Conservation (phyloP, 2,797 vertebrate species). For the Paedocypris micromegethes region DNA sequence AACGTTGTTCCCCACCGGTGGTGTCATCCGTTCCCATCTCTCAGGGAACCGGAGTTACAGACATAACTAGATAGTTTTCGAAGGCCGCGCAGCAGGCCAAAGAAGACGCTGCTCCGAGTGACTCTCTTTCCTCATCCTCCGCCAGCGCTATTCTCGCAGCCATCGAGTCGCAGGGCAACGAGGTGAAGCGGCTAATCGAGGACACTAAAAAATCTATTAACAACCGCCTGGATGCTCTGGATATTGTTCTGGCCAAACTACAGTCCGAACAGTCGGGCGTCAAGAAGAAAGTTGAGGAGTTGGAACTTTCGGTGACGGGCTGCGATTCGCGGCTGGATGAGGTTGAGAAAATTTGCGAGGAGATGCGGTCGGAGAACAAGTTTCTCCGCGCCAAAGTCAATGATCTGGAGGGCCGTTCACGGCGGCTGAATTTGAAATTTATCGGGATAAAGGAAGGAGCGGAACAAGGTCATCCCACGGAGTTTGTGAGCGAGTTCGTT, state of each 20-base stretch:
- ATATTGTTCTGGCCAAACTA: too few species aligned
- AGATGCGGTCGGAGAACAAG: not conserved
- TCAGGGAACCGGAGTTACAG: too few species aligned
- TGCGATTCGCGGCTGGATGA: not conserved
- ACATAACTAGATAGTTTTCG: too few species aligned
- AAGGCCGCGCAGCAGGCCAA: too few species aligned
- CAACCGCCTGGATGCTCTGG: not conserved
- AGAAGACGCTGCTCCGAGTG: too few species aligned
- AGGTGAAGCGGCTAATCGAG: not conserved
- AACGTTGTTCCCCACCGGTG: too few species aligned
- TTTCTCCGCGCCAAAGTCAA: not conserved
- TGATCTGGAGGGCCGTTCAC: not conserved
- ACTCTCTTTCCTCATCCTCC: not conserved
- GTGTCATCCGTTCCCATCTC: too few species aligned
- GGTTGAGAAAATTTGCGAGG: not conserved
- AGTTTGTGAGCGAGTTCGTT: not conserved
- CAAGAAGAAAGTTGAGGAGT: slow-evolving; percentile 3
- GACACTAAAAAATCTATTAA: not conserved
- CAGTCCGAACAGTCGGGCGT: too few species aligned
- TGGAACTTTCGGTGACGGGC: not conserved
- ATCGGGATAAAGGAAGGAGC: slow-evolving; percentile 2
- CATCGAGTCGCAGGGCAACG: not conserved
- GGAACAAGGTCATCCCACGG: not conserved
- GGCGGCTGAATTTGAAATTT: slow-evolving; percentile 3
- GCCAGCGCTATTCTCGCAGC: not conserved